A percentile compares a stretch with the other conserved stretches of the same genome.
Evolutionary conservation across 2,888 invertebrate genomes (phyloP).

Genomic region (Eudemis profundana): DNA sequence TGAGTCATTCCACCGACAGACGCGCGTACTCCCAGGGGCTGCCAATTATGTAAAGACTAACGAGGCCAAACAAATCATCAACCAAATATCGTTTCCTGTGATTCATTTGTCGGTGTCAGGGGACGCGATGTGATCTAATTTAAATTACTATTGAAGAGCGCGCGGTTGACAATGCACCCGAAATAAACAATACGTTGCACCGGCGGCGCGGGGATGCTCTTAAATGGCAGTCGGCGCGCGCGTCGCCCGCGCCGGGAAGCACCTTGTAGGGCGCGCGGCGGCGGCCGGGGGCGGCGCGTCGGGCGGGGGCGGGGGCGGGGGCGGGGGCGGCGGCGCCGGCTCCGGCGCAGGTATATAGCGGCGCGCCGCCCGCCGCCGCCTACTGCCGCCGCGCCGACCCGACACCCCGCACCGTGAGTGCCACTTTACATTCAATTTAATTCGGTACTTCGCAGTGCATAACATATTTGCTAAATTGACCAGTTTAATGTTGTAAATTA

Average conservation of each 20-base stretch:
- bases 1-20: too few relatives aligned
- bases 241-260: constrained; percentile 38
- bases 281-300: too few relatives aligned
- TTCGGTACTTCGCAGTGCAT: constrained; percentile 6
- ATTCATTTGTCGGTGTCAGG: constrained; percentile 21
- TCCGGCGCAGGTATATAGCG: constrained; percentile 47
- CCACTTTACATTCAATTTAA: constrained; percentile 5
- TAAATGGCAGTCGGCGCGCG: constrained; percentile 59
- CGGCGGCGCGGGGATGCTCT: constrained; percentile 55
- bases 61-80: background rate
- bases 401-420: constrained; percentile 53
- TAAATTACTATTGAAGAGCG: constrained; percentile 7
- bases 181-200: constrained; percentile 35
- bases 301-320: background rate
- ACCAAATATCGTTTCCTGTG: background rate
- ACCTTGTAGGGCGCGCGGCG: constrained; percentile 42
- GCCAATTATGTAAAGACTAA: background rate
- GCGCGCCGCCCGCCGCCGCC: constrained; percentile 48
- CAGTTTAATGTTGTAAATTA: background rate
- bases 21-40: too few relatives aligned
- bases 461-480: background rate
- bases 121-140: constrained; percentile 16
- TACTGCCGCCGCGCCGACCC: constrained; percentile 51
- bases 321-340: constrained; percentile 45
- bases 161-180: constrained; percentile 38